Conservation (phyloP, 2,113 vertebrate species). For the Sinocyclocheilus maitianheensis region DNA sequence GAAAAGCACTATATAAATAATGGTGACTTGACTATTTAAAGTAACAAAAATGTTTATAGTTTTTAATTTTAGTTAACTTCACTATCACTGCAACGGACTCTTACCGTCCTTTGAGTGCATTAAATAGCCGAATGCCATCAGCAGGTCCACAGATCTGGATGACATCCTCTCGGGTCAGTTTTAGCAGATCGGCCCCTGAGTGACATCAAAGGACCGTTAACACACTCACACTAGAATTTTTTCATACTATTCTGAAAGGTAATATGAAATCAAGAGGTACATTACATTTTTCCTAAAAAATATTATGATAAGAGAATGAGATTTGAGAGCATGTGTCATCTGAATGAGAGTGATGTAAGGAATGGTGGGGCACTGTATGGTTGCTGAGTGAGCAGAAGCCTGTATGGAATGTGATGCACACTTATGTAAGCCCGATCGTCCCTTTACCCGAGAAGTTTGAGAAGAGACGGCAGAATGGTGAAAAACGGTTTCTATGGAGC, state of each 20-base stretch:
- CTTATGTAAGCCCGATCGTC: constrained; percentile 13
- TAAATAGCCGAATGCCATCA: constrained; percentile 95
- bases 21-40: too few species aligned
- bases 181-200: constrained; percentile 90
- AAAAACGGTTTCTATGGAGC: constrained; percentile 95
- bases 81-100: constrained; percentile 38
- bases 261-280: neutral
- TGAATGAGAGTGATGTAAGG: constrained; percentile 1
- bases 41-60: neutral
- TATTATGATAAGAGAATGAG: neutral
- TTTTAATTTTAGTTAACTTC: neutral
- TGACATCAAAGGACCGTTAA: neutral
- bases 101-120: constrained; percentile 91
- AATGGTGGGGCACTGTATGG: neutral
- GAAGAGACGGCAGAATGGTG: constrained; percentile 91
- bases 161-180: constrained; percentile 94
- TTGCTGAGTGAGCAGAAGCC: constrained; percentile 25
- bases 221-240: constrained; percentile 13
- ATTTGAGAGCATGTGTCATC: neutral
- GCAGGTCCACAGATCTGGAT: constrained; percentile 99
- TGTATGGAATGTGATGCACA: constrained; percentile 28
- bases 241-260: neutral
- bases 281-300: neutral
- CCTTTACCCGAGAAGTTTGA: constrained; percentile 93
- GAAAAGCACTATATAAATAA: too few species aligned